Conservation (phyloP, 2,888 invertebrate genomes). For the Chymomyza fuscimana region DNA sequence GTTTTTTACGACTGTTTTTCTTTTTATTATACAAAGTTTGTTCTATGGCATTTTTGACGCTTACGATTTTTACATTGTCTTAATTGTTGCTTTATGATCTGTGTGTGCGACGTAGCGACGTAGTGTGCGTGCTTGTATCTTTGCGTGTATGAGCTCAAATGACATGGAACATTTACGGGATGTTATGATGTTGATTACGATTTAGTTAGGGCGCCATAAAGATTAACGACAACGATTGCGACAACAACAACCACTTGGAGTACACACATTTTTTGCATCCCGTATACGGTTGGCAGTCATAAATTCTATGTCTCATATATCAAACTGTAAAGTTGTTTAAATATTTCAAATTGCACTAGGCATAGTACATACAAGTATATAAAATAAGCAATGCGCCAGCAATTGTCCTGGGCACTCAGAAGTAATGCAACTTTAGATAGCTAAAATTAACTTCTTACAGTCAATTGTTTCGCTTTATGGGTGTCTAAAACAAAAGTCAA, state of each 20-base stretch:
- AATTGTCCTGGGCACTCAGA: not conserved
- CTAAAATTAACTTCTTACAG: conserved; percentile 44
- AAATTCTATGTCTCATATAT: conserved; percentile 52
- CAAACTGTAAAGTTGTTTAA: conserved; percentile 66
- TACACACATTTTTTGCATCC: conserved; percentile 40
- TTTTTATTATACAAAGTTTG: conserved; percentile 60
- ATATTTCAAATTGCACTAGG: conserved; percentile 43
- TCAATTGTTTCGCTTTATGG: conserved; percentile 50
- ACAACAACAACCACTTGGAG: not conserved
- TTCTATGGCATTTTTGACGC: conserved; percentile 70
- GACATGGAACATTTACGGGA: conserved; percentile 63
- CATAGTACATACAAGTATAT: conserved; percentile 42
- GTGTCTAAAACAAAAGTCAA: conserved; percentile 43
- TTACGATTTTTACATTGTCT: conserved; percentile 70
- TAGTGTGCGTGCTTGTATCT: too few relatives aligned
- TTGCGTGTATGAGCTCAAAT: conserved; percentile 51
- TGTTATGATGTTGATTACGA: conserved; percentile 62
- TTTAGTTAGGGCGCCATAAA: conserved; percentile 66
- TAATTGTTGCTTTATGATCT: conserved; percentile 73
- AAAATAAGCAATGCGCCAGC: conserved; percentile 29
- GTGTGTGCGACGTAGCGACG: conserved; percentile 27
- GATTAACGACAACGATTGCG: conserved; percentile 46
- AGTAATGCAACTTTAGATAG: not conserved
- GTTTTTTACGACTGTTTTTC: conserved; percentile 60
- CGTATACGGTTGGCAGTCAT: conserved; percentile 34